These are phyloP conservation scores for Rhorus exstirpatorius DNA, from an alignment of 2,888 invertebrate species.

Conservation along the genomic window DNA sequence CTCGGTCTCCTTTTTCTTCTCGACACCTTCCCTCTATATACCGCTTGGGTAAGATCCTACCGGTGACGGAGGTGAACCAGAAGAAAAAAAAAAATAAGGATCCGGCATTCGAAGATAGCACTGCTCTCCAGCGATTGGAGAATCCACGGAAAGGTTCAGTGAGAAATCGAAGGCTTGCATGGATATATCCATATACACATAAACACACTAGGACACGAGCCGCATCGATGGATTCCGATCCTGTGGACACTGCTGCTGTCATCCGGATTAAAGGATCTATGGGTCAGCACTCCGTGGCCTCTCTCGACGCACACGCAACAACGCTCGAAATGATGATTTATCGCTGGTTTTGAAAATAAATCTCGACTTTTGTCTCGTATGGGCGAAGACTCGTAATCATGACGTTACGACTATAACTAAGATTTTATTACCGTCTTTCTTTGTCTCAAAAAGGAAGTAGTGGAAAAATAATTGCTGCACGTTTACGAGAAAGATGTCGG, in stretches of 20 bases:
- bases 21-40: conserved; percentile 43
- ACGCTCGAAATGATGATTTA: conserved; percentile 33
- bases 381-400: conserved; percentile 1
- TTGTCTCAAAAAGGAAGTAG: background rate
- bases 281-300: conserved; percentile 6
- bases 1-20: conserved; percentile 14
- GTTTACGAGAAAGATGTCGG: background rate
- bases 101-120: background rate
- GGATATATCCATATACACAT: background rate
- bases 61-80: conserved; percentile 16
- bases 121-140: background rate
- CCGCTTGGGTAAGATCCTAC: conserved; percentile 14
- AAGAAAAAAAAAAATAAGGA: conserved; percentile 26
- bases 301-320: conserved; percentile 5
- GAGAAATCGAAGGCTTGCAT: conserved; percentile 20
- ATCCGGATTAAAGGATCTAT: conserved; percentile 46
- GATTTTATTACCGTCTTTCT: background rate
- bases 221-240: conserved; percentile 5
- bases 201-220: background rate
- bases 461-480: background rate
- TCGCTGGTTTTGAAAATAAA: conserved; percentile 42
- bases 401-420: background rate
- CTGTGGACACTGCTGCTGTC: conserved; percentile 19
- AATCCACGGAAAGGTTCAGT: conserved; percentile 11
- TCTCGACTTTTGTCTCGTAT: conserved; percentile 17